A percentile compares a stretch with the other conserved stretches of the same genome.
Evolutionary conservation across 2,888 invertebrate genomes (phyloP).

Genomic region (Diadegma fenestrale): DNA sequence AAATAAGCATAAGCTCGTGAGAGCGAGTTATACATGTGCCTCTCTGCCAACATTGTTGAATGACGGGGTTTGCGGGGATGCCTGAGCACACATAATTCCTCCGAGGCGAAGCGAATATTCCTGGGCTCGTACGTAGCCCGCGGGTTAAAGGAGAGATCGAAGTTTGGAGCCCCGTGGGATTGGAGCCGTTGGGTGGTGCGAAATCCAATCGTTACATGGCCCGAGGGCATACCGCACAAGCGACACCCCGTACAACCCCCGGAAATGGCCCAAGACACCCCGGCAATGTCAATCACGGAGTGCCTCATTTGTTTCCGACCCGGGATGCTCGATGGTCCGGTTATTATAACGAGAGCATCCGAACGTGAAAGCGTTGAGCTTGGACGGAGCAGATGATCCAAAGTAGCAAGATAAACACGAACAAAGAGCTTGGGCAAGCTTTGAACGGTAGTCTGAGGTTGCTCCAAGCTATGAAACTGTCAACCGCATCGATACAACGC

Average conservation of each 20-base stretch:
- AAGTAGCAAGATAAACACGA: not conserved
- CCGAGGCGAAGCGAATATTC: slow-evolving; percentile 8
- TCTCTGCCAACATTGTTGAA: slow-evolving; percentile 43
- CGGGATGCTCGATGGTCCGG: not conserved
- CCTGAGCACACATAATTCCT: slow-evolving; percentile 29
- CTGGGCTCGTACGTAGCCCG: not conserved
- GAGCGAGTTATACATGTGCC: slow-evolving; percentile 38
- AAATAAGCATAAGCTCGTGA: slow-evolving; percentile 57
- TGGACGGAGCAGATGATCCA: not conserved
- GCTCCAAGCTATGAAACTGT: not conserved
- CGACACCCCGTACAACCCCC: slow-evolving; percentile 38
- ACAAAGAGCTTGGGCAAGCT: not conserved
- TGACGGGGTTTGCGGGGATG: slow-evolving; percentile 29
- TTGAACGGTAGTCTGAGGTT: not conserved
- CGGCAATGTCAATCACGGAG: slow-evolving; percentile 75
- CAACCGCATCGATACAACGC: not conserved
- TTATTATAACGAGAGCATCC: not conserved
- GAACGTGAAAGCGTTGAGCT: not conserved
- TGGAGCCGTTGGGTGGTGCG: slow-evolving; percentile 70
- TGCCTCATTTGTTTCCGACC: slow-evolving; percentile 75
- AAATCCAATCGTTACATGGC: slow-evolving; percentile 77
- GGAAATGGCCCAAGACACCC: slow-evolving; percentile 68
- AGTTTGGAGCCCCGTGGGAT: slow-evolving; percentile 59
- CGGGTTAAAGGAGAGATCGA: slow-evolving; percentile 20
- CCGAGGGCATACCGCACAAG: slow-evolving; percentile 65